phyloP scores from a whole-genome alignment of 2,797 vertebrate genomes.

The Trematomus bernacchii region DNA sequence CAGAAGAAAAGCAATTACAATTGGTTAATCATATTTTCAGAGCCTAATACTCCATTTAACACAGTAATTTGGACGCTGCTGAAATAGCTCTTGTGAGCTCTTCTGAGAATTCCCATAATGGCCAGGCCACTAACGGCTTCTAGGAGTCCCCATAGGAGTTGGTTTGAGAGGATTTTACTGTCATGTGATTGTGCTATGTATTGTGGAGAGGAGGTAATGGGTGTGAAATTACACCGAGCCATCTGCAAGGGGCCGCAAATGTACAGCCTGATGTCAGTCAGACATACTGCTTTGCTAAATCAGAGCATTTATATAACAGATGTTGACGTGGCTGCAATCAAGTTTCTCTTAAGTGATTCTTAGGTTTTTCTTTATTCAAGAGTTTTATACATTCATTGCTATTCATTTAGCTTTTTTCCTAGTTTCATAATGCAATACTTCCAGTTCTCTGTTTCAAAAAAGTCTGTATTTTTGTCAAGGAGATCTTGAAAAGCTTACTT shows the following conservation, averaged over 20 bases:
- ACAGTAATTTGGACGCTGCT: constrained; percentile 72
- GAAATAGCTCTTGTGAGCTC: constrained; percentile 76
- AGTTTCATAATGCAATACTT: constrained; percentile 2
- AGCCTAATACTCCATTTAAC: constrained; percentile 81
- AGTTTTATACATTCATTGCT: neutral
- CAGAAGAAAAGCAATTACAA: constrained; percentile 72
- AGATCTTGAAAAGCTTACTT: constrained; percentile 16
- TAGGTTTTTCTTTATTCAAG: neutral
- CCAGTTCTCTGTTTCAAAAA: constrained; percentile 20
- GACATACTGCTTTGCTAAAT: constrained; percentile 38
- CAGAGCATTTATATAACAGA: constrained; percentile 10
- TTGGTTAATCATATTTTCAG: constrained; percentile 78
- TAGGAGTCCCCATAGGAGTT: constrained; percentile 76
- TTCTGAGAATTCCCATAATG: constrained; percentile 78
- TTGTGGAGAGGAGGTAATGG: constrained; percentile 80
- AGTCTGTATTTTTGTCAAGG: neutral
- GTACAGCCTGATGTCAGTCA: constrained; percentile 60
- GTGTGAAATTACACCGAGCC: constrained; percentile 81
- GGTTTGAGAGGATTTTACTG: constrained; percentile 72
- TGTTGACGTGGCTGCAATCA: constrained; percentile 16
- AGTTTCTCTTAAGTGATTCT: neutral
- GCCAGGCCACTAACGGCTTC: constrained; percentile 69
- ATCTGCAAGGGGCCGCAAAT: constrained; percentile 66
- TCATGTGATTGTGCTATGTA: constrained; percentile 76
- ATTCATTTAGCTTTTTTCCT: constrained; percentile 16